These are phyloP conservation scores for Drosophila tani DNA, from an alignment of 1,140 invertebrate genomes.

Conservation along the genomic window DNA sequence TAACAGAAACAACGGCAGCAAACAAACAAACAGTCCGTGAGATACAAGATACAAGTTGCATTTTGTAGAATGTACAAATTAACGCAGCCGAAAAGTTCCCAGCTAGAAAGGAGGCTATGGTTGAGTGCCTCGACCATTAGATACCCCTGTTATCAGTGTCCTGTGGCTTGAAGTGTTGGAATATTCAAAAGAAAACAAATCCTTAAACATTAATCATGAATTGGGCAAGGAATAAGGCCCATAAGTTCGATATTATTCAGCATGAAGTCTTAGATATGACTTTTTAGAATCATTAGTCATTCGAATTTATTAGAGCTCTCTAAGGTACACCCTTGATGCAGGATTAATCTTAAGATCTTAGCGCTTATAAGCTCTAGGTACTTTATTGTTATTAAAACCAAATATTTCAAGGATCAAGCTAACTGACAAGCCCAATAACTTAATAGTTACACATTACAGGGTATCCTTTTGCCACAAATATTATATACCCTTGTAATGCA, in stretches of 20 bases:
- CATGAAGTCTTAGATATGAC: too few relatives aligned
- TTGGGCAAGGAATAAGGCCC: too few relatives aligned
- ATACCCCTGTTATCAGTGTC: background rate
- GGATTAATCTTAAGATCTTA: background rate
- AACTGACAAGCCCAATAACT: background rate
- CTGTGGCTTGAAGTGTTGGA: background rate
- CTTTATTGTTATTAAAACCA: too few relatives aligned
- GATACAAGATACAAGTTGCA: conserved; percentile 78
- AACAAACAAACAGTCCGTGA: conserved; percentile 80
- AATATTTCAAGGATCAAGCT: background rate
- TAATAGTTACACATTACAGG: background rate
- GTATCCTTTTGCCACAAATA: conserved; percentile 10
- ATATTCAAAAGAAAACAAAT: background rate
- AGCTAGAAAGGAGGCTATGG: background rate
- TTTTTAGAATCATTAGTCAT: background rate
- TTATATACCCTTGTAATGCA: conserved; percentile 12
- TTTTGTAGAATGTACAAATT: conserved; percentile 79
- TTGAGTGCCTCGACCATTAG: background rate
- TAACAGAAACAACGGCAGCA: conserved; percentile 55
- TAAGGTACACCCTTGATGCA: background rate
- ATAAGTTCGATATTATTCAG: background rate
- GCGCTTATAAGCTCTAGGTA: too few relatives aligned
- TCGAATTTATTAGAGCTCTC: background rate
- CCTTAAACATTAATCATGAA: too few relatives aligned
- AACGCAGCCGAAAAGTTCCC: conserved; percentile 63